Evolutionary conservation across 2,797 vertebrate species (phyloP), one percentile per base, ranked within the genome.

Genomic region (Synaphobranchus kaupii): DNA sequence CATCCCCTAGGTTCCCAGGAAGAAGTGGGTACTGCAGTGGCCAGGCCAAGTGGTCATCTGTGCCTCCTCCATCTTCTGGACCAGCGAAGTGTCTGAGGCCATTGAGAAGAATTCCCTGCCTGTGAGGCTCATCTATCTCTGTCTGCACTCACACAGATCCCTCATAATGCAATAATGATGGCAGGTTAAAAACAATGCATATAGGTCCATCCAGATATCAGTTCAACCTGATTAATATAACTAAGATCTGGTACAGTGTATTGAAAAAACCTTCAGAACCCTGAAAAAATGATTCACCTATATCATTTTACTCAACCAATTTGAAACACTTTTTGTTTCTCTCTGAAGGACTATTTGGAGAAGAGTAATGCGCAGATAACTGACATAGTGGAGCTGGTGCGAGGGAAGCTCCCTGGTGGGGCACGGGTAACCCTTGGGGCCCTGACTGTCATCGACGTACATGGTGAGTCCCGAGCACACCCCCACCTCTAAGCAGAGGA

Each of bases 41-140:
- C 97, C 97, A 44, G 97, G 98, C 63, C 98, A 99, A 93, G 96
- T 98, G n/a, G 96, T 99, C 20, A 98, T 99, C 91, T 98, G 97
- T 87, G 97, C 97, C 66, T 99, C 98, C 25, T 97, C 96, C 88
- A 97, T 99, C 90, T 97, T 96, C 93, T 99, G 98, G 98, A 99
- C 98, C 73, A 93, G 94, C 87, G 97, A 98, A 92, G 98, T 99
- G 10, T 97, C 97, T 76, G 93, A 97, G 82, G 97, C 97, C 86
- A 97, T 99, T 90, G 88, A 86, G 12, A 94, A 91, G 86, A 96
- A 96, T 88, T 87, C 95, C 50, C 92, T 99, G 68, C 88, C 17
- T 39, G 98, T 99, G 93, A 95, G 94, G 89, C 44, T 58, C 28
- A 34, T 31, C 83, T 58, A 31, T 15, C n/a, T 60, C 28, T 84